Evolutionary conservation across 1,140 invertebrate species (phyloP), one percentile per base, ranked within the genome.

Genomic region (Cyclina sinensis): DNA sequence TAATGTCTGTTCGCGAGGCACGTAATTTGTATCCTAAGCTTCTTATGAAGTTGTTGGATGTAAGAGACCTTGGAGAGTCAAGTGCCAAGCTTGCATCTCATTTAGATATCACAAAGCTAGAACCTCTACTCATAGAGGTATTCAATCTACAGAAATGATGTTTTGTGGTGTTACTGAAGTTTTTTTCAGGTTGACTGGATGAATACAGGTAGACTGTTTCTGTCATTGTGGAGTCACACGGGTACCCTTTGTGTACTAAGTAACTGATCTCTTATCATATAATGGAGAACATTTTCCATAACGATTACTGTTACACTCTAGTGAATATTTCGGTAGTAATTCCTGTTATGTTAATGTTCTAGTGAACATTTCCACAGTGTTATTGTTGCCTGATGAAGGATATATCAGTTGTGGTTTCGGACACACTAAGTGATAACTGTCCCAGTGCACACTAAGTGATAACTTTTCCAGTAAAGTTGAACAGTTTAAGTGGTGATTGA

Each of bases 11-110:
- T 1, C 59, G 62, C 0, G 98, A 98, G 93, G 98, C 98, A 0
- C 97, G 97, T 92, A 97, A 97, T 12, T 97, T 97, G 54, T 99
- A 98, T 96, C 96, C 98, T 18, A 97, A 98, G 91, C 96, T 99
- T 48, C 98, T 99, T 76, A 97, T 98, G 94, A 98, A 98, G 95
- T 97, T 99, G 91, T 97, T 97, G 43, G 98, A 99, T 94, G 94
- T 94, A 14, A 84, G 93, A 57, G 91, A 87, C 80, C 84, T 94
- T 0, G 93, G 94, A 24, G 92, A 94, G 73, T 91, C 90, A 24
- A 94, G 93, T 73, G 91, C 93, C 32, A 87, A 94, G 46, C 91
- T 94, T 35, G 92, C 93, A 2, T 86, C 92, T 27, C 78, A 90
- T 78, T 82, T 94, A 46, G 94, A 94, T 76, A 93, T 94, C 35